Evolutionary conservation across 2,797 vertebrate species (phyloP), one percentile per base, ranked within the genome.

Genomic region (Acropternis orthonyx): DNA sequence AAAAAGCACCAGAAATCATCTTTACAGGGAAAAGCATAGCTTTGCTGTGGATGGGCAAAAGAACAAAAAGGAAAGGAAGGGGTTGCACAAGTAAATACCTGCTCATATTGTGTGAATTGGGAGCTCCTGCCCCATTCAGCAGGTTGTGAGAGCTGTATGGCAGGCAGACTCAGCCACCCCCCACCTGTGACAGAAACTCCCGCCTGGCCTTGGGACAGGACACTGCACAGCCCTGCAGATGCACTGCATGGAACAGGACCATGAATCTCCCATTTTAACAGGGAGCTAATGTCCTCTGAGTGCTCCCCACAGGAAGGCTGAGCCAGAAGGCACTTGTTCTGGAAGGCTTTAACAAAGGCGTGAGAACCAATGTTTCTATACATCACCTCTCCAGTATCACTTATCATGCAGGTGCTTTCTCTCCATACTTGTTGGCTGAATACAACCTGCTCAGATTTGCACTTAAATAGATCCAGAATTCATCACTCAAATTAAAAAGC

Each of bases 231-330:
- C 24, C 56, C 17, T 86, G 54, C 34, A 15, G 0, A 10, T 5
- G 26, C n/a, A 36, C 30, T 3, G 6, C 54, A 34, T 5, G 18
- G 15, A 41, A 69, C 0, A 0, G 24, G 52, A 43, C 34, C 1
- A 2, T 11, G 46, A 9, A 12, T 28, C 12, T 18, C 44, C n/a
- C 34, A 9, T 43, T 86, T 65, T 62, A 73, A 28, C 2, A 2
- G 7, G 26, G 23, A 66, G 10, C 9, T 59, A 37, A 48, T 5
- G 56, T 8, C 11, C 27, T 54, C 34, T 1, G 34, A 54, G 24
- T 10, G 39, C 6, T 61, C 28, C 12, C 10, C 20, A 63, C 10
- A 44, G 14, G n/a, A 32, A 72, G 69, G 28, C 36, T 18, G 24
- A 15, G 30, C 23, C 28, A n/a, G 43, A 62, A 41, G 15, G 2